phyloP scores from a whole-genome alignment of 2,888 invertebrate species.

The Scelioninae gen. 2 region DNA sequence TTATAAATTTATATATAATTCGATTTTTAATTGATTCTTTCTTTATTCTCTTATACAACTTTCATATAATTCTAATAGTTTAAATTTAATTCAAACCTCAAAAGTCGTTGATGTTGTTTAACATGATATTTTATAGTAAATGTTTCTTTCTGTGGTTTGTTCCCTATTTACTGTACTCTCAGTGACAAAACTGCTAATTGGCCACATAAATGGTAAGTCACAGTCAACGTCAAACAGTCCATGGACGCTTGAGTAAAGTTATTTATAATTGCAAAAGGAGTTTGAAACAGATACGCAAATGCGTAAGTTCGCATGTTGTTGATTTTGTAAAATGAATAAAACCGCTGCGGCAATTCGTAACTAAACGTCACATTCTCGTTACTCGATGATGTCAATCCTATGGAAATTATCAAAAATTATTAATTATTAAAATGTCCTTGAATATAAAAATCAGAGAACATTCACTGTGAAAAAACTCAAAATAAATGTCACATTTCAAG shows the following conservation, averaged over 20 bases:
- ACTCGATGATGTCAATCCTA: constrained; percentile 26
- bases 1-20: no score
- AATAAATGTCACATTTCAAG: no score
- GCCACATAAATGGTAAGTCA: constrained; percentile 57
- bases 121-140: constrained; percentile 10
- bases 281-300: constrained; percentile 52
- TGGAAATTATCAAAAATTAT: constrained; percentile 4
- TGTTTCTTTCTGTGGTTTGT: constrained; percentile 11
- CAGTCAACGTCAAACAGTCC: constrained; percentile 59
- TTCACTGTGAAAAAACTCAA: no score
- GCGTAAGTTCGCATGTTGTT: constrained; percentile 37
- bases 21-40: no score
- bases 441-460: no score
- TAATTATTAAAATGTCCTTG: not conserved
- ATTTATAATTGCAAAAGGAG: constrained; percentile 55
- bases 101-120: constrained; percentile 40
- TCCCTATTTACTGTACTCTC: constrained; percentile 34
- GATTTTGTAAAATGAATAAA: constrained; percentile 55
- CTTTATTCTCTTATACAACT: no score
- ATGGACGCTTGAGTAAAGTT: constrained; percentile 59
- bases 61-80: no score
- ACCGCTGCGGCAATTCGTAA: constrained; percentile 55
- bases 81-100: constrained; percentile 32
- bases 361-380: constrained; percentile 15
- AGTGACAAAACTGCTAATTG: constrained; percentile 56